Evolutionary conservation across 2,888 invertebrate genomes (phyloP).

Genomic region (Macrostomum cliftonense): DNA sequence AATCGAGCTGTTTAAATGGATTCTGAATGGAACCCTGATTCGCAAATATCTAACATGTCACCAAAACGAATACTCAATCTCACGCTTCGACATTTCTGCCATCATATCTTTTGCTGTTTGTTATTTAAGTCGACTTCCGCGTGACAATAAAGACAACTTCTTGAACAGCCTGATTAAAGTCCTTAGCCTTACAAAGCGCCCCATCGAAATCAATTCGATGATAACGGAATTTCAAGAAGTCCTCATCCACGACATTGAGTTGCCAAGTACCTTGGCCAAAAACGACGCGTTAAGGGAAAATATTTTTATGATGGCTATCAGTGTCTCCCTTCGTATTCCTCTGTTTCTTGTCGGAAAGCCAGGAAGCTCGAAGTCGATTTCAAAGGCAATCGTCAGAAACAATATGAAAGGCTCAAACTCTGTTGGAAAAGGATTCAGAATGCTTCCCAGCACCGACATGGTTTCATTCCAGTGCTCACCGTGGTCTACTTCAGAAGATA

Average conservation of each 20-base stretch:
- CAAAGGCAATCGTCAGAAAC: constrained; percentile 29
- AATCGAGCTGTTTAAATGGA: neutral
- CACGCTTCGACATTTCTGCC: too few relatives aligned
- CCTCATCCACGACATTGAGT: constrained; percentile 20
- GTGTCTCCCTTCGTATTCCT: constrained; percentile 30
- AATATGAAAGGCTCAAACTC: constrained; percentile 29
- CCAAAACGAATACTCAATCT: too few relatives aligned
- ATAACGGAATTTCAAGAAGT: constrained; percentile 22
- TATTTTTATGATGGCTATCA: constrained; percentile 32
- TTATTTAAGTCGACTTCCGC: too few relatives aligned
- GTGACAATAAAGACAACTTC: too few relatives aligned
- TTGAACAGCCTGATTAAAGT: too few relatives aligned
- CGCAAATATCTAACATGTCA: too few relatives aligned
- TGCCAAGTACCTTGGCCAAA: constrained; percentile 23
- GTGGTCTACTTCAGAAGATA: constrained; percentile 26
- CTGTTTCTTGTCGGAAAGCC: constrained; percentile 35
- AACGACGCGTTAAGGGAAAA: constrained; percentile 32
- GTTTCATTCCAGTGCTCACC: constrained; percentile 32
- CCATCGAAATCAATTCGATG: neutral
- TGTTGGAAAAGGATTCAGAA: constrained; percentile 19
- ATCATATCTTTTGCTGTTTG: too few relatives aligned
- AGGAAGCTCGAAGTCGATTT: constrained; percentile 34
- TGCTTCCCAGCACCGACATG: constrained; percentile 28
- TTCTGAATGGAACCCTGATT: too few relatives aligned
- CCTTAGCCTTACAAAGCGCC: too few relatives aligned